phyloP scores from a whole-genome alignment of 2,888 invertebrate genomes.

The Drosophila longiperda region DNA sequence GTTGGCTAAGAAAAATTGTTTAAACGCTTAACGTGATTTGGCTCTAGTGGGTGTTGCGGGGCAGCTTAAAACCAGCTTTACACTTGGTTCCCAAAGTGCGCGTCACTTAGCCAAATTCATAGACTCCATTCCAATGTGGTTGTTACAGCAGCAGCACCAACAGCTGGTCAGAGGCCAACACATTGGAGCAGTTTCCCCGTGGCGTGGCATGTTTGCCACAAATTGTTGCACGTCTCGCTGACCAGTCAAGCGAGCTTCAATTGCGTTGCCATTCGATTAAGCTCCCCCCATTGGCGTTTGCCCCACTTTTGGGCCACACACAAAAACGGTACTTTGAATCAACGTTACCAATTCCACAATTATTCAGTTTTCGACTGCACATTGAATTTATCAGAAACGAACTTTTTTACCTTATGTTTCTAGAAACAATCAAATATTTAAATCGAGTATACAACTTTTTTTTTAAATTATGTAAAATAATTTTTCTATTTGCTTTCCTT shows the following conservation, averaged over 20 bases:
- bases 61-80: conserved; percentile 24
- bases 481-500: not conserved
- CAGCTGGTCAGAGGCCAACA: conserved; percentile 29
- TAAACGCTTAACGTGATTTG: conserved; percentile 24
- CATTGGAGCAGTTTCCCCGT: conserved; percentile 46
- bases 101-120: conserved; percentile 28
- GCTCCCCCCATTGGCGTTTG: conserved; percentile 21
- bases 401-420: not conserved
- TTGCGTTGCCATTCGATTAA: conserved; percentile 16
- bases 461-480: not conserved
- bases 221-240: conserved; percentile 70
- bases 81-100: conserved; percentile 5
- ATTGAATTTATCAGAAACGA: not conserved
- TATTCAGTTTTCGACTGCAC: not conserved
- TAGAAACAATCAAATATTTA: not conserved
- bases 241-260: conserved; percentile 49
- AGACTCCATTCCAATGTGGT: conserved; percentile 11
- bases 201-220: conserved; percentile 63
- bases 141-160: not conserved
- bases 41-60: not conserved
- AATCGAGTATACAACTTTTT: not conserved
- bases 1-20: conserved; percentile 32
- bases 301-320: conserved; percentile 33
- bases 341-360: conserved; percentile 26
- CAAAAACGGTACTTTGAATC: conserved; percentile 50